Percentiles rank a stretch among this genome's conserved stretches.
Evolutionary conservation across 2,113 vertebrate species (phyloP).

Genomic region (Engraulis encrasicolus): DNA sequence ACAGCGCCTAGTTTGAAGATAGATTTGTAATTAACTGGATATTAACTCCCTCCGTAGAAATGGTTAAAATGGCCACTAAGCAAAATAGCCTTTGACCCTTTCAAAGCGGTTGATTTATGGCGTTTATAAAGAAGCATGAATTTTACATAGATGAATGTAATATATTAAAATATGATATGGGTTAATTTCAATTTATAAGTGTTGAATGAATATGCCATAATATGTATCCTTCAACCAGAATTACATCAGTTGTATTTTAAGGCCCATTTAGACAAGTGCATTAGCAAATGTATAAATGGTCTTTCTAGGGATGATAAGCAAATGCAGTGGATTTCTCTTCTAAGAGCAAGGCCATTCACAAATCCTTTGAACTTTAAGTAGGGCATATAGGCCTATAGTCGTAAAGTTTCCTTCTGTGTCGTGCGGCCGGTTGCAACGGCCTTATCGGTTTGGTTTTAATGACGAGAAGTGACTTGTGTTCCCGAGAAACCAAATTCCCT

Average conservation of each 20-base stretch:
- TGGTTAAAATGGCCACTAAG: neutral
- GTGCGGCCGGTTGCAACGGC: neutral
- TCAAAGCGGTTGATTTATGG: neutral
- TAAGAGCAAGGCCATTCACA: neutral
- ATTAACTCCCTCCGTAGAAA: neutral
- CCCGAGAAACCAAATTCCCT: neutral
- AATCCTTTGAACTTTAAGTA: neutral
- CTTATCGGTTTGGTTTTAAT: constrained; percentile 3
- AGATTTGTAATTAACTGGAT: neutral
- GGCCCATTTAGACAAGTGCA: neutral
- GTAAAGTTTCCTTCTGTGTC: neutral
- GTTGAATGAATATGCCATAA: neutral
- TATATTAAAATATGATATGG: neutral
- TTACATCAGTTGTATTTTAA: too few relatives aligned
- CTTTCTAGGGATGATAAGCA: neutral
- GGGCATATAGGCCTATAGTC: neutral
- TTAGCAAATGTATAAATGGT: neutral
- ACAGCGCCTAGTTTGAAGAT: neutral
- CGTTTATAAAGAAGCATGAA: neutral
- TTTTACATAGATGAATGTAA: neutral
- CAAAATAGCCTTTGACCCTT: neutral
- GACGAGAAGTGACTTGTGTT: constrained; percentile 9
- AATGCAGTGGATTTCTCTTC: neutral
- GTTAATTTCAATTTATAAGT: neutral
- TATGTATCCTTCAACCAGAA: neutral